Evolutionary conservation across 2,113 vertebrate genomes (phyloP), one percentile per base, ranked within the genome.

Genomic region (Camelus dromedarius): DNA sequence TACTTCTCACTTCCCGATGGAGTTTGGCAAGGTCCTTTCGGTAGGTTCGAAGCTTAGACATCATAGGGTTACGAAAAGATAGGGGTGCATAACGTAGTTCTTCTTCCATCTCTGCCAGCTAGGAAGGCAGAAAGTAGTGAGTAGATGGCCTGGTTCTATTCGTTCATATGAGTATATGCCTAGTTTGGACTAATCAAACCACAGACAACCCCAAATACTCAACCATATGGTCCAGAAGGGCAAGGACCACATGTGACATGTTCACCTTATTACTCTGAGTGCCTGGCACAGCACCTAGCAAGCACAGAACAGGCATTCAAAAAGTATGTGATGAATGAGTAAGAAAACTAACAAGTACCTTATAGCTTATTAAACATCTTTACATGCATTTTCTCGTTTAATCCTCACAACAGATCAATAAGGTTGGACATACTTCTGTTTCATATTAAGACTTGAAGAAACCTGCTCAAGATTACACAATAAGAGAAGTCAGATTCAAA

Each of bases 101-200:
- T 73, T 99, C 99, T 75, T 99, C 99, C 99, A 99, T 99, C 67
- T 99, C 99, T 95, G 98, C 98, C 80, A 99, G 98, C 99, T 99
- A 96, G 26, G 58, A 97, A 97, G 8, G 32, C 76, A 98, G 76
- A 97, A 94, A 64, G 14, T 26, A 83, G 11, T 82, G 42, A 97
- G 60, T 9, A 62, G 46, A 58, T 15, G 6, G 50, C 42, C 62
- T 72, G 46, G 12, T 58, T 84, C 46, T 69, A 32, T 54, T 28
- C 30, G 56, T 42, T 92, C 66, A 72, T 58, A n/a, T 81, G 62
- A 22, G 50, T 30, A 87, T 19, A 30, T n/a, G 16, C 32, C 58
- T 76, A 26, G 32, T 67, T 82, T 62, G 77, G 52, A 83, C 26
- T 77, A 48, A 60, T 75, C 48, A 77, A 85, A 81, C 46, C 30